phyloP scores from a whole-genome alignment of 1,140 invertebrate genomes.

The Brachystomella parvula region DNA sequence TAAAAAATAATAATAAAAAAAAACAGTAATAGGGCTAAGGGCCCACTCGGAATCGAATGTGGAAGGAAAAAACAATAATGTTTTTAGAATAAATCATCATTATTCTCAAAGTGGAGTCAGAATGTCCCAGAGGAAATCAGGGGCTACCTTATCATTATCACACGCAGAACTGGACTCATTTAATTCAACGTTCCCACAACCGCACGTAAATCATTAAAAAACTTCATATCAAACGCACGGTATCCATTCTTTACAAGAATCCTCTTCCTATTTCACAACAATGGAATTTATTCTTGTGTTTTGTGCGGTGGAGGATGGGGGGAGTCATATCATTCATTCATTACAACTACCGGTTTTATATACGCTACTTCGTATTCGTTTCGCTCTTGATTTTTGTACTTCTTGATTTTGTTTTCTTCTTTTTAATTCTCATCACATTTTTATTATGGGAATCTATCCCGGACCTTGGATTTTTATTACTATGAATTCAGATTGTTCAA shows the following conservation, averaged over 20 bases:
- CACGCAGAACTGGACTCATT: not conserved
- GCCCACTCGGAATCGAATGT: not conserved
- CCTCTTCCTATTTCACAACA: not conserved
- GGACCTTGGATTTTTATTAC: too few species aligned
- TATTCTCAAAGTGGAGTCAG: not conserved
- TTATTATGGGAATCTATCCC: too few species aligned
- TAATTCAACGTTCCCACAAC: conserved; percentile 8
- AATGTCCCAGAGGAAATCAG: not conserved
- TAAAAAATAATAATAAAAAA: not conserved
- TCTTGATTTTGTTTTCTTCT: too few species aligned
- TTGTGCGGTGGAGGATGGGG: not conserved
- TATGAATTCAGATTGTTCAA: too few species aligned
- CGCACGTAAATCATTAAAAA: too few species aligned
- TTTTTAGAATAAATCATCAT: too few species aligned
- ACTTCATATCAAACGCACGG: not conserved
- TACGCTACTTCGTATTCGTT: not conserved
- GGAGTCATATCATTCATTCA: not conserved
- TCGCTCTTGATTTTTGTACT: too few species aligned
- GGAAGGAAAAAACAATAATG: too few species aligned
- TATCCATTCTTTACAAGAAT: not conserved
- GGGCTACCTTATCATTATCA: not conserved
- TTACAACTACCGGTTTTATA: not conserved
- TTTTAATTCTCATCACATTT: too few species aligned
- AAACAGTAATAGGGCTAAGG: too few species aligned
- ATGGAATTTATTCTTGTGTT: not conserved